Evolutionary conservation across 1,140 invertebrate species (phyloP).

Genomic region (Megalopta genalis): DNA sequence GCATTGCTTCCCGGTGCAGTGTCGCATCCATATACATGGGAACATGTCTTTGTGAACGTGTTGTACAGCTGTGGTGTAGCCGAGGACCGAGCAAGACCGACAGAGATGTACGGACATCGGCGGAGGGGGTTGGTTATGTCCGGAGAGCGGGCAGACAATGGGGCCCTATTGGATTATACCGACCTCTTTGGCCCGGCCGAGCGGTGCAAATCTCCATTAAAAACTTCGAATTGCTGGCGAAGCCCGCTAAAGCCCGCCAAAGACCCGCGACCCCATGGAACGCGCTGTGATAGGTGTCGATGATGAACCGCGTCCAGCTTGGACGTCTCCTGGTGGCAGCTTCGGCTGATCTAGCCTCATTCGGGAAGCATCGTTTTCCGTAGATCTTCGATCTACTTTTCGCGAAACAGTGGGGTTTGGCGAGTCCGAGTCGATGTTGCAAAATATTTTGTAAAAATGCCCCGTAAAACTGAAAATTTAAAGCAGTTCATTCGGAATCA

Average conservation of each 20-base stretch:
- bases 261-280: not conserved
- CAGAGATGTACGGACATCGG: not conserved
- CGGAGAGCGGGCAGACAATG: constrained; percentile 74
- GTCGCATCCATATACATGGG: constrained; percentile 66
- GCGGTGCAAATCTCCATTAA: constrained; percentile 74
- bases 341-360: not conserved
- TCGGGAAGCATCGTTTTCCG: not conserved
- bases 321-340: constrained; percentile 6
- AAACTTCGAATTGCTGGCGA: constrained; percentile 69
- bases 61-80: constrained; percentile 41
- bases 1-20: constrained; percentile 74
- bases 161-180: constrained; percentile 74
- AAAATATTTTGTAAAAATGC: too few species aligned
- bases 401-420: too few species aligned
- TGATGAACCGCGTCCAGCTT: not conserved
- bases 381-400: too few species aligned
- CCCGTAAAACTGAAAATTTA: too few species aligned
- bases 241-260: not conserved
- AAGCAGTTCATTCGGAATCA: too few species aligned
- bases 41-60: constrained; percentile 59
- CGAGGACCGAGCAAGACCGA: constrained; percentile 9
- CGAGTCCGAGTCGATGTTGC: too few species aligned
- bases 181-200: constrained; percentile 71
- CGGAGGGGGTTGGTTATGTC: constrained; percentile 48
- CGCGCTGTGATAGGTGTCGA: not conserved